Conservation (phyloP, 2,888 invertebrate species). For the Acanthosepion pharaonis region DNA sequence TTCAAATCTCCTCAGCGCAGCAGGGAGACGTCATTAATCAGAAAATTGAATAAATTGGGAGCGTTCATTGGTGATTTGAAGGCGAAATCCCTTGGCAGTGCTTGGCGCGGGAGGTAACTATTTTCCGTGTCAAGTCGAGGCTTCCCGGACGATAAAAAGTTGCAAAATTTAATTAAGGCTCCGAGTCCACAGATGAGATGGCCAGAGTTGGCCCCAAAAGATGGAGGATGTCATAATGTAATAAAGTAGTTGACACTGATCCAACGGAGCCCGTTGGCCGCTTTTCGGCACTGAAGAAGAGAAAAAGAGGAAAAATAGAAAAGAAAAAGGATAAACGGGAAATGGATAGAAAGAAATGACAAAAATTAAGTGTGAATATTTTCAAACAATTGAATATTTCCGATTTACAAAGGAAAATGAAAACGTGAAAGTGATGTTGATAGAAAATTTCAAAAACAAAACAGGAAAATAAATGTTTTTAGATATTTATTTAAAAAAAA, state of each 20-base stretch:
- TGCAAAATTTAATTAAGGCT: neutral
- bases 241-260: neutral
- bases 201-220: neutral
- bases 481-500: no score
- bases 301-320: neutral
- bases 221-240: neutral
- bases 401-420: no score
- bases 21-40: constrained; percentile 22
- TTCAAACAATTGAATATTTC: no score
- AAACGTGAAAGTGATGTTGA: no score
- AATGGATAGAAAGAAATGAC: no score
- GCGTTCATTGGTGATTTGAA: neutral
- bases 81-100: neutral
- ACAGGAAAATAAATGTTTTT: no score
- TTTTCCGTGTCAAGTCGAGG: neutral
- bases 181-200: neutral
- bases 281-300: neutral
- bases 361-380: no score
- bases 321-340: neutral
- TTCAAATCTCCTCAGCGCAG: constrained; percentile 21
- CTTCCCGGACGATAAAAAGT: neutral
- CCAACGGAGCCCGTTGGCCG: neutral
- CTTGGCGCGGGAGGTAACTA: neutral
- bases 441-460: no score
- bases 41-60: constrained; percentile 14